Conservation (phyloP, 2,797 vertebrate genomes). For the Macroramphosus scolopax region DNA sequence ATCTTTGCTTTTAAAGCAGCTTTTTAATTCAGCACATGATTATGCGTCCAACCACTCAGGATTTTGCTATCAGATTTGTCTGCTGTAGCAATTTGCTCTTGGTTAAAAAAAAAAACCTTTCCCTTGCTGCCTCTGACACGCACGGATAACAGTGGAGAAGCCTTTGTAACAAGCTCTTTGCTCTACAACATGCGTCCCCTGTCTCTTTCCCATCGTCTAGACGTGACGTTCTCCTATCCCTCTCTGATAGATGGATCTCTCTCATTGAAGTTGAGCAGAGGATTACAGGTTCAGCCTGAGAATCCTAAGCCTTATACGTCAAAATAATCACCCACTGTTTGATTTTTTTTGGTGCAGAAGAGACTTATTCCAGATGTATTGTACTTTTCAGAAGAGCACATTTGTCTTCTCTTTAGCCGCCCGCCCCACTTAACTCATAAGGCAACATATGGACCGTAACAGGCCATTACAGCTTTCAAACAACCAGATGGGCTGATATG, state of each 20-base stretch:
- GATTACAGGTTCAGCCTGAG: constrained; percentile 32
- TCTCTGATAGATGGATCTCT: constrained; percentile 12
- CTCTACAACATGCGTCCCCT: not conserved
- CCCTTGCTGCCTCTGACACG: constrained; percentile 6
- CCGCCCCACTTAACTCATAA: constrained; percentile 28
- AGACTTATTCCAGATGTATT: constrained; percentile 41
- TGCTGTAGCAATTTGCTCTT: constrained; percentile 8
- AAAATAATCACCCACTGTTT: constrained; percentile 29
- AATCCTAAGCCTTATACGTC: constrained; percentile 23
- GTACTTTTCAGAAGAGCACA: constrained; percentile 32
- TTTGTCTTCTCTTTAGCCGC: constrained; percentile 45
- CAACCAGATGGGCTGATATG: constrained; percentile 44
- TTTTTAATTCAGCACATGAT: constrained; percentile 35
- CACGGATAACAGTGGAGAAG: constrained; percentile 11
- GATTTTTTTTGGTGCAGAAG: constrained; percentile 29
- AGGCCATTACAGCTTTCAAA: constrained; percentile 50
- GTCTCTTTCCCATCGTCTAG: constrained; percentile 4
- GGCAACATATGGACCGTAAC: constrained; percentile 39
- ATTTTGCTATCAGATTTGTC: constrained; percentile 48
- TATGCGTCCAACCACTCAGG: constrained; percentile 12
- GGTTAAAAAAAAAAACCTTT: too few species aligned
- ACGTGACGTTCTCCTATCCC: constrained; percentile 14
- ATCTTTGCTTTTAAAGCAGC: constrained; percentile 34
- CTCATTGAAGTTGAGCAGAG: constrained; percentile 22
- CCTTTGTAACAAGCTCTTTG: constrained; percentile 9